Conservation (phyloP, 2,797 vertebrate genomes). For the Muscicapa comitata region DNA sequence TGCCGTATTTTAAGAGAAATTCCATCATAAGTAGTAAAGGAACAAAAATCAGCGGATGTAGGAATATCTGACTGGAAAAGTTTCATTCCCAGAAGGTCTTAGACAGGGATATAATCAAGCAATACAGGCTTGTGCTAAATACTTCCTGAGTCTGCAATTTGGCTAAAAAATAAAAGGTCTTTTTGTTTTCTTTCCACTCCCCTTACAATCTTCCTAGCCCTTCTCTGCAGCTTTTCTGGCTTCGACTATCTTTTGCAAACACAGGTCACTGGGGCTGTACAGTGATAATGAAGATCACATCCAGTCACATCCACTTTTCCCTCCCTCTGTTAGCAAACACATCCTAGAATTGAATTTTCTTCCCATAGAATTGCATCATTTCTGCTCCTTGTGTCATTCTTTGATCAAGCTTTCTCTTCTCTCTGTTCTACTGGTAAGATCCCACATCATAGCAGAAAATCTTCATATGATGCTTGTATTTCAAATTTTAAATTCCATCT, state of each 20-base stretch:
- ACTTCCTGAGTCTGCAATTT: not conserved
- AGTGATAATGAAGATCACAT: not conserved
- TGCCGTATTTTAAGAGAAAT: constrained; percentile 23
- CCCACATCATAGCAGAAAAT: not conserved
- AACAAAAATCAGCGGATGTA: constrained; percentile 9
- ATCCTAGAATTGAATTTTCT: not conserved
- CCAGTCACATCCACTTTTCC: not conserved
- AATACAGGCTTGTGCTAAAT: not conserved
- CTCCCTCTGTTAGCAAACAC: not conserved
- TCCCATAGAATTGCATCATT: not conserved
- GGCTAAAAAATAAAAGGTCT: not conserved
- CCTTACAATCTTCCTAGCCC: not conserved
- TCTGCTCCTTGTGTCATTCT: not conserved
- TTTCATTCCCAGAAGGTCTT: not conserved
- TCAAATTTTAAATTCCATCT: not conserved
- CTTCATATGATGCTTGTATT: not conserved
- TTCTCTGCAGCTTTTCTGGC: not conserved
- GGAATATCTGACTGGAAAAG: not conserved
- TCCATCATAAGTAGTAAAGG: constrained; percentile 8
- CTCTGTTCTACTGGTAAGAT: not conserved
- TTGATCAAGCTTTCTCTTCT: not conserved
- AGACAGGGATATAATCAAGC: not conserved
- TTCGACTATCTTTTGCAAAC: not conserved
- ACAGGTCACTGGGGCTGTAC: not conserved
- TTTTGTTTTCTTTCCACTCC: not conserved